phyloP scores from a whole-genome alignment of 2,113 vertebrate species.

The Herpailurus yagouaroundi region DNA sequence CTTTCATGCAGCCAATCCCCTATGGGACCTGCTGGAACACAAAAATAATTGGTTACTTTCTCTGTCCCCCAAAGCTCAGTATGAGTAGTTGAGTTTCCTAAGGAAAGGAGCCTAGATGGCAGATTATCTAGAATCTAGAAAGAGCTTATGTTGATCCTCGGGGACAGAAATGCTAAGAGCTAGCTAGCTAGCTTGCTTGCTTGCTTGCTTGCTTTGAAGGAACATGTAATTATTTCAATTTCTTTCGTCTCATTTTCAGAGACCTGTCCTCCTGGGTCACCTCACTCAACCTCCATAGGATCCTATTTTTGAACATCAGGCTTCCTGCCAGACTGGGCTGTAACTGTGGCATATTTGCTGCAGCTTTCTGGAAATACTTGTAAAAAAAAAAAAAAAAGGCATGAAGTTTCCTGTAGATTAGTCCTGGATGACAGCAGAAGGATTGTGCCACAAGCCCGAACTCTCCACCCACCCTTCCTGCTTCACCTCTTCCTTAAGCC shows the following conservation, averaged over 20 bases:
- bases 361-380: slow-evolving; percentile 40
- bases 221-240: neutral
- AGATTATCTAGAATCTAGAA: neutral
- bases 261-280: neutral
- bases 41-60: neutral
- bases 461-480: neutral
- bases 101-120: neutral
- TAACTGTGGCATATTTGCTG: neutral
- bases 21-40: neutral
- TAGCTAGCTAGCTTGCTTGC: neutral
- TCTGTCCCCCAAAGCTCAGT: neutral
- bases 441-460: neutral
- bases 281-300: neutral
- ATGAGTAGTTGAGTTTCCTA: neutral
- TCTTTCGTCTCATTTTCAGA: slow-evolving; percentile 64
- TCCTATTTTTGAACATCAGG: neutral
- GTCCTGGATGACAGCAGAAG: neutral
- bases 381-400: neutral
- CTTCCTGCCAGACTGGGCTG: slow-evolving; percentile 52
- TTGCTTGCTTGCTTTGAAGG: neutral
- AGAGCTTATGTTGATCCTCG: neutral
- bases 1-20: neutral
- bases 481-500: neutral
- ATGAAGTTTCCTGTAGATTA: neutral
- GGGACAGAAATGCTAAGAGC: neutral